phyloP scores from a whole-genome alignment of 1,140 invertebrate genomes.

The Camponotus floridanus region DNA sequence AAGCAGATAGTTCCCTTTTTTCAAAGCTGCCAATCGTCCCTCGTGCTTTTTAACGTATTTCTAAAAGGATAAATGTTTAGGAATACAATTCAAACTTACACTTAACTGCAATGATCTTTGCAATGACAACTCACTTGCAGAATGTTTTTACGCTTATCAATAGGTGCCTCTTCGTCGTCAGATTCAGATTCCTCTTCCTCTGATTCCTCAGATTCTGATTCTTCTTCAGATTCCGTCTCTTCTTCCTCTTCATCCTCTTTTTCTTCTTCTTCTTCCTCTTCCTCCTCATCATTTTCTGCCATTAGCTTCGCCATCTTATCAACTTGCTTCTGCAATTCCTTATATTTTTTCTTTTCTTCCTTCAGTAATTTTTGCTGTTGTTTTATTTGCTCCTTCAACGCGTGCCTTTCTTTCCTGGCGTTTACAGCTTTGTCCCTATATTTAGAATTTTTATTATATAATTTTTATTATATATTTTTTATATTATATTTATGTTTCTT shows the following conservation, averaged over 20 bases:
- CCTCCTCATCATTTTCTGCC: conserved; percentile 92
- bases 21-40: conserved; percentile 91
- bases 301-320: conserved; percentile 95
- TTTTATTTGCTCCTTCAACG: conserved; percentile 92
- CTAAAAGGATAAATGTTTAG: conserved; percentile 78
- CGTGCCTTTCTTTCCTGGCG: conserved; percentile 92
- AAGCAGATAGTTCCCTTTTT: conserved; percentile 94
- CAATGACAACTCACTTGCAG: conserved; percentile 76
- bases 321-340: conserved; percentile 93
- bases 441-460: background rate
- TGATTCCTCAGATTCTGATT: conserved; percentile 88
- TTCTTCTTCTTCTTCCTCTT: conserved; percentile 86
- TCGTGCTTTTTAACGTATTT: conserved; percentile 91
- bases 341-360: conserved; percentile 92
- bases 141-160: conserved; percentile 80
- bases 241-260: conserved; percentile 88
- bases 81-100: background rate
- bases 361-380: conserved; percentile 91
- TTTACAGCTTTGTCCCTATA: conserved; percentile 90
- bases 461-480: too few relatives aligned
- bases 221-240: conserved; percentile 87
- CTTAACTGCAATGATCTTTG: background rate
- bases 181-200: conserved; percentile 88
- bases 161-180: conserved; percentile 87
- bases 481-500: background rate